These are phyloP conservation scores for Drosophila dives DNA, from an alignment of 2,888 invertebrate species.

Conservation along the genomic window DNA sequence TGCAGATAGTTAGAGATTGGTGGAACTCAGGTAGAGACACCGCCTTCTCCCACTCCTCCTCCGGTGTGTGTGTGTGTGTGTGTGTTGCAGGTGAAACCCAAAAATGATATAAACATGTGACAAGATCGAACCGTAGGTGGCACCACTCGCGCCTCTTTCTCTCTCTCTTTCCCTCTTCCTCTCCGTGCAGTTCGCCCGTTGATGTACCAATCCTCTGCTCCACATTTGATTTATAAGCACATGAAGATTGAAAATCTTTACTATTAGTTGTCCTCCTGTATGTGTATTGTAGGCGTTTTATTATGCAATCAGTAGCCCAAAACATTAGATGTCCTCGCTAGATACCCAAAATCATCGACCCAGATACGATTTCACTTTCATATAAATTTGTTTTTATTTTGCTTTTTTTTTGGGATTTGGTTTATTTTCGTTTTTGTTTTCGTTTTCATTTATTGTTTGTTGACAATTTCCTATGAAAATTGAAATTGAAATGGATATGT, in stretches of 20 bases:
- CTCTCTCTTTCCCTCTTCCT: neutral
- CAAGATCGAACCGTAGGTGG: constrained; percentile 62
- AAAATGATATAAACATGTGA: constrained; percentile 46
- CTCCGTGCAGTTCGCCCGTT: neutral
- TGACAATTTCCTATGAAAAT: constrained; percentile 71
- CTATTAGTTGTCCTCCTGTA: constrained; percentile 12
- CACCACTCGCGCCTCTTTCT: constrained; percentile 57
- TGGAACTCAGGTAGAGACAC: constrained; percentile 33
- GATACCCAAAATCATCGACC: constrained; percentile 53
- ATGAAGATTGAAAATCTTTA: constrained; percentile 6
- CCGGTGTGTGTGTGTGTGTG: neutral
- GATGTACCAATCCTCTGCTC: constrained; percentile 14
- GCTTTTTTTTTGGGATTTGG: constrained; percentile 13
- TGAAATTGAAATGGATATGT: constrained; percentile 67
- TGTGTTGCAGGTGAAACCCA: constrained; percentile 31
- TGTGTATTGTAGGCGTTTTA: constrained; percentile 69
- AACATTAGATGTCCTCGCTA: constrained; percentile 27
- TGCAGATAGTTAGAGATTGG: neutral
- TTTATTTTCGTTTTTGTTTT: constrained; percentile 12
- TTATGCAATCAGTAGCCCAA: constrained; percentile 80
- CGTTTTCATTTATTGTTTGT: constrained; percentile 33
- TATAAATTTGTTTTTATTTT: constrained; percentile 4
- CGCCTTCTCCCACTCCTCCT: constrained; percentile 52
- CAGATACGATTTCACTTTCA: constrained; percentile 70
- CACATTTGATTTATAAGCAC: constrained; percentile 63